Percentiles rank a stretch among this genome's conserved stretches.
These are phyloP conservation scores for Dipus sagitta DNA, from an alignment of 2,797 vertebrate species.

Conservation along the genomic window DNA sequence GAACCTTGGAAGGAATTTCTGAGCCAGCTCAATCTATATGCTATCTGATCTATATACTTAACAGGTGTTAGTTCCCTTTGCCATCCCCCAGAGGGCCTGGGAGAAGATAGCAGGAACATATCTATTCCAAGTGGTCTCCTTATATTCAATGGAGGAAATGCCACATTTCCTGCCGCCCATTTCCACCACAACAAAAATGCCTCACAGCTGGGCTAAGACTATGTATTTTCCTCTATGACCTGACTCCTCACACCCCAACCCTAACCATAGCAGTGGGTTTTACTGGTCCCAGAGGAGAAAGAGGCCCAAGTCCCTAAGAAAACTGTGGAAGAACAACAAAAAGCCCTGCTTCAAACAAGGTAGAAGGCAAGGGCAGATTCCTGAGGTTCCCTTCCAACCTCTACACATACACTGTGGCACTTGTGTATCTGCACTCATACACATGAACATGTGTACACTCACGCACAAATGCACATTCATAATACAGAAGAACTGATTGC, in stretches of 20 bases:
- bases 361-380: no score
- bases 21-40: slow-evolving; percentile 7
- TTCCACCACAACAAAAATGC: background rate
- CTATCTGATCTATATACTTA: slow-evolving; percentile 58
- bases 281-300: background rate
- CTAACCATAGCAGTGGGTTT: background rate
- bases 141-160: slow-evolving; percentile 53
- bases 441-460: no score
- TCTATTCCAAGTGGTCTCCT: slow-evolving; percentile 50
- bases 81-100: background rate
- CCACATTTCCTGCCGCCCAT: background rate
- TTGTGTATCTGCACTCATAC: no score
- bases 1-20: slow-evolving; percentile 38
- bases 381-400: no score
- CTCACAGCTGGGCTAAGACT: slow-evolving; percentile 18
- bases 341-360: no score
- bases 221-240: background rate
- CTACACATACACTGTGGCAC: no score
- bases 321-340: slow-evolving; percentile 29
- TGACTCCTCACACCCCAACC: background rate
- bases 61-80: slow-evolving; percentile 50
- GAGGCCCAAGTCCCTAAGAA: background rate
- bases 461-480: background rate
- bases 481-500: background rate
- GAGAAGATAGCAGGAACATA: slow-evolving; percentile 57